phyloP scores from a whole-genome alignment of 2,797 vertebrate genomes.

The Hylomyscus alleni region DNA sequence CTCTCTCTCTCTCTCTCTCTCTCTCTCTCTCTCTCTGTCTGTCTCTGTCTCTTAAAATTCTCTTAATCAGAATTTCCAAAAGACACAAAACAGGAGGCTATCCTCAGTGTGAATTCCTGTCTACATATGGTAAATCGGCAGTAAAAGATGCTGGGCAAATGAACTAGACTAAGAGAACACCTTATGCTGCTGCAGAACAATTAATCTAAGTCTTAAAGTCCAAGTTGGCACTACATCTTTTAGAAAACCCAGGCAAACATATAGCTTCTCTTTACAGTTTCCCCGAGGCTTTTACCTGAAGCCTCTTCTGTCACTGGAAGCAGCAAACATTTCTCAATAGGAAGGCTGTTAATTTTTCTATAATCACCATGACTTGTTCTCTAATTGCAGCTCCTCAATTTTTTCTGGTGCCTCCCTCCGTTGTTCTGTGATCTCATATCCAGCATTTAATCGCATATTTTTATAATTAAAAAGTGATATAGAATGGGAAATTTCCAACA shows the following conservation, averaged over 20 bases:
- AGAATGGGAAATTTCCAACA: background rate
- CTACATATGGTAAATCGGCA: background rate
- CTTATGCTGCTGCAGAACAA: background rate
- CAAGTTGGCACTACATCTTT: background rate
- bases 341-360: background rate
- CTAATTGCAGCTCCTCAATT: background rate
- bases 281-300: background rate
- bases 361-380: background rate
- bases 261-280: background rate
- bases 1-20: too few relatives aligned
- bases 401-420: rapidly evolving
- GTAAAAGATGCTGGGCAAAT: background rate
- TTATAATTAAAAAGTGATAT: background rate
- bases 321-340: background rate
- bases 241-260: background rate
- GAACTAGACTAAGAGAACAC: background rate
- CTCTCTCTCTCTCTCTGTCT: too few relatives aligned
- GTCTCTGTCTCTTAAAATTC: background rate
- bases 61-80: conserved; percentile 26
- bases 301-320: background rate
- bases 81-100: background rate
- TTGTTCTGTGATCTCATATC: background rate
- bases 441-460: background rate
- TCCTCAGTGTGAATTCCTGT: background rate
- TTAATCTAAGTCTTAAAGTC: background rate